A percentile compares a stretch with the other conserved stretches of the same genome.
phyloP scores from a whole-genome alignment of 2,113 vertebrate species.

The Planiliza haematocheilus region DNA sequence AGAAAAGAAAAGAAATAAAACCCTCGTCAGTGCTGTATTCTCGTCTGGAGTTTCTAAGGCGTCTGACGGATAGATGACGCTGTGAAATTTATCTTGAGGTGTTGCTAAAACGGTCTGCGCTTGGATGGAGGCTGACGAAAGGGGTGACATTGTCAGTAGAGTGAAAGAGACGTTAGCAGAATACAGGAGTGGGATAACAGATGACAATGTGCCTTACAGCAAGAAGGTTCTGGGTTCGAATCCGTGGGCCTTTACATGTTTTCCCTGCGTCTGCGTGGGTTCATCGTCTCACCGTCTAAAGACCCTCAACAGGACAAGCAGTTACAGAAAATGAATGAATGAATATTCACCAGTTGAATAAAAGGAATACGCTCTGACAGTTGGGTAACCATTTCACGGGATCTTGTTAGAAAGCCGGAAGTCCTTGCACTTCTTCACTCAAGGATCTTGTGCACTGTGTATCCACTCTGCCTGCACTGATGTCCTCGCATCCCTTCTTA shows the following conservation, averaged over 20 bases:
- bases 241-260: no score
- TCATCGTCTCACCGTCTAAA: no score
- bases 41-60: background rate
- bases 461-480: background rate
- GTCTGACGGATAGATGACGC: conserved; percentile 7
- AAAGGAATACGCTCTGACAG: no score
- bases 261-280: no score
- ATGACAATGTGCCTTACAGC: no score
- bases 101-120: conserved; percentile 44
- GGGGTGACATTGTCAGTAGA: conserved; percentile 29
- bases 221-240: no score
- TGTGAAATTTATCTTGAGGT: conserved; percentile 53
- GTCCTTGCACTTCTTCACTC: background rate
- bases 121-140: conserved; percentile 18
- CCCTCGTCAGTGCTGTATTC: background rate
- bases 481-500: background rate
- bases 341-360: no score
- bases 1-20: no score
- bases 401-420: background rate
- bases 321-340: no score
- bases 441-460: background rate
- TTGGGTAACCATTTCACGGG: no score
- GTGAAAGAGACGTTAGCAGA: background rate
- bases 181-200: background rate
- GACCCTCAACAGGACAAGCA: no score